phyloP scores from a whole-genome alignment of 2,797 vertebrate genomes.

The Mus spretus region DNA sequence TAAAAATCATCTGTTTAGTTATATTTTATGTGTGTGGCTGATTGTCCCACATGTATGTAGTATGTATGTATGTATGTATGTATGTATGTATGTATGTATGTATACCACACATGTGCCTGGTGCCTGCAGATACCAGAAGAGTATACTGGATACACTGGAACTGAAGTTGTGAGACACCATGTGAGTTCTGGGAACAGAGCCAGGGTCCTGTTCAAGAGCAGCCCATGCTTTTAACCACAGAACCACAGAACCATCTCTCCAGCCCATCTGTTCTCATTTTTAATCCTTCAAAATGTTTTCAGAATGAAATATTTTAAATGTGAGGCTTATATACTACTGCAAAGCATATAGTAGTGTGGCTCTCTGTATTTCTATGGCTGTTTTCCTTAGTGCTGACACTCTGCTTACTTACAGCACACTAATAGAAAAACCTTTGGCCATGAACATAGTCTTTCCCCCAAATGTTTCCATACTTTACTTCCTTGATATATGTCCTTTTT shows the following conservation, averaged over 20 bases:
- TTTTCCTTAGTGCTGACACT: neutral
- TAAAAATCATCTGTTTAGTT: neutral
- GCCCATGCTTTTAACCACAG: neutral
- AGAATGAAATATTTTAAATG: neutral
- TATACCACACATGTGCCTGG: neutral
- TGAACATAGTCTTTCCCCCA: neutral
- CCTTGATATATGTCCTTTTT: neutral
- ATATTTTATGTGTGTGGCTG: neutral
- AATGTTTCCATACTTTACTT: conserved; percentile 18
- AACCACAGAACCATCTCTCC: neutral
- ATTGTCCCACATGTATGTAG: neutral
- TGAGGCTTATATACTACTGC: neutral
- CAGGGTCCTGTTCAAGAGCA: neutral
- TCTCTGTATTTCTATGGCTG: neutral
- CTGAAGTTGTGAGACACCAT: too few relatives aligned
- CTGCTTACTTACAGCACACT: neutral
- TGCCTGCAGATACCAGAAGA: neutral
- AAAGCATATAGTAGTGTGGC: neutral
- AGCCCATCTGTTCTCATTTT: neutral
- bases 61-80: neutral
- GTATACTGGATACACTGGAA: too few relatives aligned
- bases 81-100: too few relatives aligned
- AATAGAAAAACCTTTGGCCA: neutral
- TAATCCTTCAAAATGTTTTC: neutral
- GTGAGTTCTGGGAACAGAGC: neutral